These are phyloP conservation scores for Ibidorhyncha struthersii DNA, from an alignment of 2,113 vertebrate species.

Conservation along the genomic window DNA sequence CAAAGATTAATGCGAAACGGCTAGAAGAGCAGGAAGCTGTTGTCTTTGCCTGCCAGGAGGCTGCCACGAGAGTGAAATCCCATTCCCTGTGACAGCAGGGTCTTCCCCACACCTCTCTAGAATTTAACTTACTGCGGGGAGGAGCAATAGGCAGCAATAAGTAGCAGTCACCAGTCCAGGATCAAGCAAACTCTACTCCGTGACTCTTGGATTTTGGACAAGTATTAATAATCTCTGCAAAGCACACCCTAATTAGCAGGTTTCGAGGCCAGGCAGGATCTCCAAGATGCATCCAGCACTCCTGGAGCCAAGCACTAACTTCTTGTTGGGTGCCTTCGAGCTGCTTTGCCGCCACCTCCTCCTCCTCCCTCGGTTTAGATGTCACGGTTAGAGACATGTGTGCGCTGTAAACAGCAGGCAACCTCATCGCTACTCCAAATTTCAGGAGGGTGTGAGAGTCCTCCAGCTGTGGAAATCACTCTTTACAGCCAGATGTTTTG, in stretches of 20 bases:
- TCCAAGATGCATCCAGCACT: neutral
- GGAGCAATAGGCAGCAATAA: neutral
- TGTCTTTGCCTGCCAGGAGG: neutral
- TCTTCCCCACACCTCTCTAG: neutral
- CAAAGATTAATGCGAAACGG: neutral
- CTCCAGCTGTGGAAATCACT: neutral
- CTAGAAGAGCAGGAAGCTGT: neutral
- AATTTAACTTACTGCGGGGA: neutral
- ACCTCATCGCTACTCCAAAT: neutral
- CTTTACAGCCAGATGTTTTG: neutral
- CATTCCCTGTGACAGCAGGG: neutral
- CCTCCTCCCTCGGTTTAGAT: fast-evolving
- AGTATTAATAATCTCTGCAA: neutral
- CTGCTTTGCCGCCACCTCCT: neutral
- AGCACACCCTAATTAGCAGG: neutral
- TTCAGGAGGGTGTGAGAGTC: neutral
- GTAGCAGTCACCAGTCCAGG: neutral
- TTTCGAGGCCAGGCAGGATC: neutral
- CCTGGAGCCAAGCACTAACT: neutral
- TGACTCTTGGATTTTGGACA: neutral
- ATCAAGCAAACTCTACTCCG: neutral
- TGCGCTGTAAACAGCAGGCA: neutral
- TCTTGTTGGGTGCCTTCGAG: neutral
- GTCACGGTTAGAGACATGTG: neutral
- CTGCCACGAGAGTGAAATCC: neutral